A percentile compares a stretch with the other conserved stretches of the same genome.
Conservation (phyloP, 2,888 invertebrate species). For the Baronia brevicornis region DNA sequence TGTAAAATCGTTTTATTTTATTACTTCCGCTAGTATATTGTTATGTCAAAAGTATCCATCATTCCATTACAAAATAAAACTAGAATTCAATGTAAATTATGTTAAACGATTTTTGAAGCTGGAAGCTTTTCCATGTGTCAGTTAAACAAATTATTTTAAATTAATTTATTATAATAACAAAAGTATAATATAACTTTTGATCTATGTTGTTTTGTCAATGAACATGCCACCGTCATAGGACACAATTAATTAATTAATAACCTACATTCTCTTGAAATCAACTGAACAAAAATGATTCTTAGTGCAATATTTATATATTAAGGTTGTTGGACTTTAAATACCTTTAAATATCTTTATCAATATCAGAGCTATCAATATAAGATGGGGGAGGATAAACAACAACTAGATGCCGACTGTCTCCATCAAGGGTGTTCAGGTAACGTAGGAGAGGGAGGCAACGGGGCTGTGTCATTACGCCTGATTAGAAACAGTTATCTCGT, state of each 20-base stretch:
- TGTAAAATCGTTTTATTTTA: constrained; percentile 76
- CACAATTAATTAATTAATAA: too few species aligned
- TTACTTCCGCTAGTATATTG: constrained; percentile 72
- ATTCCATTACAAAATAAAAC: constrained; percentile 48
- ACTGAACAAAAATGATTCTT: too few species aligned
- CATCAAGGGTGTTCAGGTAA: constrained; percentile 2
- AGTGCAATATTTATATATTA: too few species aligned
- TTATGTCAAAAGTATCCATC: constrained; percentile 56
- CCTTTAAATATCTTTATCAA: too few species aligned
- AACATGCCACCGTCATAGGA: too few species aligned
- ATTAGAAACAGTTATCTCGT: constrained; percentile 70
- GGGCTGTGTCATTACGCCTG: constrained; percentile 57
- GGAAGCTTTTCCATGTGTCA: too few species aligned
- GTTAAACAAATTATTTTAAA: too few species aligned
- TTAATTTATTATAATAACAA: too few species aligned
- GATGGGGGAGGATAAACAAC: constrained; percentile 17
- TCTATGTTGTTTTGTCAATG: too few species aligned
- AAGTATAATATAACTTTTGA: too few species aligned
- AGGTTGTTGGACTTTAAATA: too few species aligned
- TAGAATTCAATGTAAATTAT: constrained; percentile 30
- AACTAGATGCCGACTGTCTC: constrained; percentile 9
- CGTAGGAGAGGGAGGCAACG: constrained; percentile 21
- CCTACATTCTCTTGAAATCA: too few species aligned
- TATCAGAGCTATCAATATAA: constrained; percentile 31
- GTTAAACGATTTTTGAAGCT: constrained; percentile 20